These are phyloP conservation scores for Stegophylla sp. DNA, from an alignment of 2,888 invertebrate genomes.

Conservation along the genomic window DNA sequence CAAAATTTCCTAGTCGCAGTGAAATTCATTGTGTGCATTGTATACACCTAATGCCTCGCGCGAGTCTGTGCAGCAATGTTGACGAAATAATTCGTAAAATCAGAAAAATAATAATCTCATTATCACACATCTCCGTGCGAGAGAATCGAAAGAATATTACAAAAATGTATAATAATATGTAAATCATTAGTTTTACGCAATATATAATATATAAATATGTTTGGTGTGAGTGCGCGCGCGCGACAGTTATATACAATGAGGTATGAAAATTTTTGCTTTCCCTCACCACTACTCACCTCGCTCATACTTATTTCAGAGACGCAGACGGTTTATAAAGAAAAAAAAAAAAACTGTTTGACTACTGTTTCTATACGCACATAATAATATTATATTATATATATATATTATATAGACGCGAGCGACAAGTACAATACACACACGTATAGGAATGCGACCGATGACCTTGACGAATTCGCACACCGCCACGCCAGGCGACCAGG, in stretches of 20 bases:
- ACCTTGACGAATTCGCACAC: constrained; percentile 41
- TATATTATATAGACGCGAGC: neutral
- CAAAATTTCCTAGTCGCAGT: constrained; percentile 12
- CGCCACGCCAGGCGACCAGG: constrained; percentile 20
- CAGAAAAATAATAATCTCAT: no score
- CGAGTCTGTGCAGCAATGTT: no score
- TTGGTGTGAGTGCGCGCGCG: no score
- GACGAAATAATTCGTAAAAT: no score
- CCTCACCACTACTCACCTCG: constrained; percentile 16
- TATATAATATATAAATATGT: no score
- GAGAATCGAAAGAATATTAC: no score
- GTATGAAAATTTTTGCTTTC: neutral
- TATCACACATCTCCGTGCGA: no score
- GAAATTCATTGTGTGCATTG: neutral
- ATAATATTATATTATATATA: no score
- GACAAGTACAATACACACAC: constrained; percentile 37
- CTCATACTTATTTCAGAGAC: constrained; percentile 6
- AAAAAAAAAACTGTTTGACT: constrained; percentile 39
- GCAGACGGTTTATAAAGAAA: constrained; percentile 5
- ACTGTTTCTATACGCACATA: constrained; percentile 11
- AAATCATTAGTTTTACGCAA: no score
- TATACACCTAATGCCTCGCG: no score
- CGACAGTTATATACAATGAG: neutral
- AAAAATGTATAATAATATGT: no score
- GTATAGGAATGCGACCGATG: constrained; percentile 45